phyloP scores from a whole-genome alignment of 2,888 invertebrate species.

The Dastarcus helophoroides region DNA sequence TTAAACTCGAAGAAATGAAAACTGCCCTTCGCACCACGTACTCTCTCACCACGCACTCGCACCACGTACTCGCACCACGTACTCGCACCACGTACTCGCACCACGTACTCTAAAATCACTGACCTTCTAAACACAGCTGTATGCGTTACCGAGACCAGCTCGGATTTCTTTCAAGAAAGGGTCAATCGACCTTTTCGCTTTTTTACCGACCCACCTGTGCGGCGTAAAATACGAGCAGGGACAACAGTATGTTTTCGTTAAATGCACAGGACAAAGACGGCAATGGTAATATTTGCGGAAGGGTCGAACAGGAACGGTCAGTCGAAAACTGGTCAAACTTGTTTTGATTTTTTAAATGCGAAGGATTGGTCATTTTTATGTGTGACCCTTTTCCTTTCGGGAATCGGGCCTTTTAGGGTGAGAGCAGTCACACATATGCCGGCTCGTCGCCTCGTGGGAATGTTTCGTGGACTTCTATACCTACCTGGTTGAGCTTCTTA shows the following conservation, averaged over 20 bases:
- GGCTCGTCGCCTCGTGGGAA: slow-evolving; percentile 11
- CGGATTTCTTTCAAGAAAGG: slow-evolving; percentile 24
- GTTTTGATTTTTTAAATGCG: slow-evolving; percentile 26
- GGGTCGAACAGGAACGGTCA: slow-evolving; percentile 18
- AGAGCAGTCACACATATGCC: slow-evolving; percentile 9
- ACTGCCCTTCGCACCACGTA: too few species aligned
- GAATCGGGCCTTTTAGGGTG: slow-evolving; percentile 17
- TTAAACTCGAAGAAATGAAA: too few species aligned
- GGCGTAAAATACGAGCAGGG: background rate
- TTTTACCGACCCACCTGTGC: slow-evolving; percentile 9
- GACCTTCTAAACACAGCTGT: slow-evolving; percentile 16
- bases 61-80: too few species aligned
- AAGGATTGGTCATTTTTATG: slow-evolving; percentile 28
- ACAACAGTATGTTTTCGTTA: slow-evolving; percentile 2
- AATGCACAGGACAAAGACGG: slow-evolving; percentile 9
- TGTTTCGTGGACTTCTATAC: background rate
- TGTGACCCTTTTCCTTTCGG: slow-evolving; percentile 24
- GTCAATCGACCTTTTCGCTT: slow-evolving; percentile 21
- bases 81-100: too few species aligned
- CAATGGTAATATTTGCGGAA: slow-evolving; percentile 8
- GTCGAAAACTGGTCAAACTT: slow-evolving; percentile 35
- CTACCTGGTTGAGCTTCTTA: too few species aligned
- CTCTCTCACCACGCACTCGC: too few species aligned
- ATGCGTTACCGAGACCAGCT: slow-evolving; percentile 12
- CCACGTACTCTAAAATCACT: too few species aligned